phyloP scores from a whole-genome alignment of 2,113 vertebrate species.

The Rafetus swinhoei region DNA sequence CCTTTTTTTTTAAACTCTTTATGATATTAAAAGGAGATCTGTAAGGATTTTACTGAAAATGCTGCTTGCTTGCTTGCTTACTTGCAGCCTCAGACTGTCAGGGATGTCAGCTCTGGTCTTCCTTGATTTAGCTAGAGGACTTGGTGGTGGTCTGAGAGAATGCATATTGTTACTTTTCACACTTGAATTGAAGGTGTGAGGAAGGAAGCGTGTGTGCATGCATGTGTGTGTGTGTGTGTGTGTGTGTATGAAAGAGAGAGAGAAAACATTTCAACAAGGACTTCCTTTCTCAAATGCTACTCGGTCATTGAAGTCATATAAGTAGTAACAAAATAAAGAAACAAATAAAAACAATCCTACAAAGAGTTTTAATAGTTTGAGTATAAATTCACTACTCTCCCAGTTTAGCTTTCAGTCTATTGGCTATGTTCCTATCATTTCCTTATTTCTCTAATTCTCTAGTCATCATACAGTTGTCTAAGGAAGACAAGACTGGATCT shows the following conservation, averaged over 20 bases:
- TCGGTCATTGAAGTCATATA: background rate
- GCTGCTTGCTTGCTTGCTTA: background rate
- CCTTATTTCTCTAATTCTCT: background rate
- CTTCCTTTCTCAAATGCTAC: background rate
- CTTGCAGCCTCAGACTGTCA: background rate
- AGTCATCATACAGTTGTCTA: background rate
- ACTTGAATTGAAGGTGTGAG: rapidly evolving
- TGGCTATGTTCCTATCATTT: background rate
- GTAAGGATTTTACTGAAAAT: background rate
- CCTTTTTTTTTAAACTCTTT: background rate
- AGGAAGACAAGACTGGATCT: background rate
- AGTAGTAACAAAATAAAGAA: background rate
- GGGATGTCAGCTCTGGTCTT: background rate
- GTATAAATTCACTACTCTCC: background rate
- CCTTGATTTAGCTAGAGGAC: background rate
- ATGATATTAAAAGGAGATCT: background rate
- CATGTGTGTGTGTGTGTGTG: too few species aligned
- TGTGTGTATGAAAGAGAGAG: background rate
- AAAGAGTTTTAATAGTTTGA: background rate
- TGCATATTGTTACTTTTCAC: background rate
- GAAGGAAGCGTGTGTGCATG: background rate
- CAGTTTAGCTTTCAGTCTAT: background rate
- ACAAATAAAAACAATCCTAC: background rate
- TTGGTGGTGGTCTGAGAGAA: background rate
- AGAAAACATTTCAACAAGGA: background rate